These are phyloP conservation scores for Amphipyra tragopoginis DNA, from an alignment of 2,888 invertebrate genomes.

Conservation along the genomic window DNA sequence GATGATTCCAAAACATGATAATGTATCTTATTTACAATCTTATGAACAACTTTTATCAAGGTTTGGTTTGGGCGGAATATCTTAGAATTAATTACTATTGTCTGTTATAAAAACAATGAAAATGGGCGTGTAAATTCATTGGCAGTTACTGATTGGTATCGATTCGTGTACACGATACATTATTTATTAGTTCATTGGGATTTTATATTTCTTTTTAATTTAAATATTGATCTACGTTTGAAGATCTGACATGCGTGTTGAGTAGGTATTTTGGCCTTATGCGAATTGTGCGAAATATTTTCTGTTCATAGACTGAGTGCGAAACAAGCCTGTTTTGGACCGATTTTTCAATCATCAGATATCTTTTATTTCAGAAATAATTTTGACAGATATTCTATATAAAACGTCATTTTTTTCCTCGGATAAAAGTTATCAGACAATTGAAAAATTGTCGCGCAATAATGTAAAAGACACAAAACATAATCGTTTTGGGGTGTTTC, in stretches of 20 bases:
- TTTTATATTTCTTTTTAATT: constrained; percentile 30
- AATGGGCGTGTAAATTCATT: constrained; percentile 28
- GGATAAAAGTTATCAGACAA: too few relatives aligned
- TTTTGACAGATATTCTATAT: too few relatives aligned
- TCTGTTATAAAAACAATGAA: constrained; percentile 38
- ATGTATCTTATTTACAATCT: constrained; percentile 14
- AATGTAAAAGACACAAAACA: too few relatives aligned
- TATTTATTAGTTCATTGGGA: constrained; percentile 30
- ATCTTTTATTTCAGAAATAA: too few relatives aligned
- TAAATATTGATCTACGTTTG: not conserved
- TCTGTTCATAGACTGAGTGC: too few relatives aligned
- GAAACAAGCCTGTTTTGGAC: too few relatives aligned
- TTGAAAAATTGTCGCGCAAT: too few relatives aligned
- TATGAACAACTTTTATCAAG: constrained; percentile 12
- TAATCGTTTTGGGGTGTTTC: too few relatives aligned
- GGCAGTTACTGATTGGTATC: constrained; percentile 34
- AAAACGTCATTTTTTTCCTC: too few relatives aligned
- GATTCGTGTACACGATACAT: constrained; percentile 35
- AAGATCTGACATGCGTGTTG: not conserved
- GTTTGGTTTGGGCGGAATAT: constrained; percentile 35
- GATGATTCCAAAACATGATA: not conserved
- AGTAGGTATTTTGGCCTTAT: not conserved
- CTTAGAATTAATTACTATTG: constrained; percentile 42
- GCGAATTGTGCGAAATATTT: too few relatives aligned
- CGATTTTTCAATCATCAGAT: too few relatives aligned